A percentile compares a stretch with the other conserved stretches of the same genome.
phyloP scores from a whole-genome alignment of 2,888 invertebrate species.

The Melolontha melolontha region DNA sequence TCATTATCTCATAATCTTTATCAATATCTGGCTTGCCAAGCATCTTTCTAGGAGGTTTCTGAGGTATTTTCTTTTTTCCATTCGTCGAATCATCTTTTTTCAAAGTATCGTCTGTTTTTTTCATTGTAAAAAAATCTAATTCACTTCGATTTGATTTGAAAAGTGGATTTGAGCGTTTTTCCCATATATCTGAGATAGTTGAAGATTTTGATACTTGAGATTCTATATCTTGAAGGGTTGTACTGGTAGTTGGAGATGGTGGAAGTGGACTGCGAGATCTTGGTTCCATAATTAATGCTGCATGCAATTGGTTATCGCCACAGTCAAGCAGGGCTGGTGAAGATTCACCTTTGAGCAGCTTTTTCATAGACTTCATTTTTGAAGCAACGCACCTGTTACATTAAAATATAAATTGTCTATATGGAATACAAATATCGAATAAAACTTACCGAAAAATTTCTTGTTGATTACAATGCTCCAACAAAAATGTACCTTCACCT shows the following conservation, averaged over 20 bases:
- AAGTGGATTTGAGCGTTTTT: conserved; percentile 42
- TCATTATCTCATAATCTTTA: conserved; percentile 67
- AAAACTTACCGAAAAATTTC: conserved; percentile 73
- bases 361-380: conserved; percentile 90
- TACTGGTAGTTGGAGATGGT: conserved; percentile 66
- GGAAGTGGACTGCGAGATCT: conserved; percentile 86
- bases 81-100: conserved; percentile 54
- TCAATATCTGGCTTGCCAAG: conserved; percentile 47
- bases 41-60: conserved; percentile 54
- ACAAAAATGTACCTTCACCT: conserved; percentile 84
- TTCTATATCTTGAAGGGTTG: conserved; percentile 66
- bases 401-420: not conserved
- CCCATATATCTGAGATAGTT: conserved; percentile 27
- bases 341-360: conserved; percentile 79
- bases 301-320: conserved; percentile 81
- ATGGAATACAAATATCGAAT: conserved; percentile 2
- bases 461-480: conserved; percentile 85
- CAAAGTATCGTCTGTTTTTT: conserved; percentile 65
- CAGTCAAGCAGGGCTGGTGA: conserved; percentile 71
- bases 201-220: conserved; percentile 58
- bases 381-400: conserved; percentile 77
- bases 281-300: conserved; percentile 82
- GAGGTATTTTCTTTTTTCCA: conserved; percentile 63
- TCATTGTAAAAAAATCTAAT: conserved; percentile 33
- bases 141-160: conserved; percentile 43